Conservation (phyloP, 2,888 invertebrate genomes). For the Netelia melanura region DNA sequence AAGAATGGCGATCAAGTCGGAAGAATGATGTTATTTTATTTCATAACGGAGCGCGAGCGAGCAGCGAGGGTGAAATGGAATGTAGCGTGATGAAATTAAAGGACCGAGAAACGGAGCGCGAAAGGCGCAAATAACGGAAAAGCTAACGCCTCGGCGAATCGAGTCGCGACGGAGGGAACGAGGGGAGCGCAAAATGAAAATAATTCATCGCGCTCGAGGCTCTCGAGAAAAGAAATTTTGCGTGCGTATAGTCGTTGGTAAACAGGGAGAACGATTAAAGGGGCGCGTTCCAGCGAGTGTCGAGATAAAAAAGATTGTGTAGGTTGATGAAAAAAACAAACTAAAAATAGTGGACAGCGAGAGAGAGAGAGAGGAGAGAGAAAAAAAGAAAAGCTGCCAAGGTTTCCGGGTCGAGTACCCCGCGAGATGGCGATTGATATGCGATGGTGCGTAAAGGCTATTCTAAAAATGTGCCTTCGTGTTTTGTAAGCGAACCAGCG, state of each 20-base stretch:
- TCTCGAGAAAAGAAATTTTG: conserved; percentile 1
- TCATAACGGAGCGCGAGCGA: background rate
- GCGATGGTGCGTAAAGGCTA: conserved; percentile 61
- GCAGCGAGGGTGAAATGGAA: background rate
- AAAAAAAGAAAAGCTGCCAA: conserved; percentile 59
- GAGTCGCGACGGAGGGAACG: background rate
- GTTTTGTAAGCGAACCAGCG: conserved; percentile 69
- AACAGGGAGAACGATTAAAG: background rate
- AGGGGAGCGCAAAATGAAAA: background rate
- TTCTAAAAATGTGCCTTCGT: conserved; percentile 70
- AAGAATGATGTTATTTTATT: background rate
- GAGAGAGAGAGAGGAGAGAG: background rate
- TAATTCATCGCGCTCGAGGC: background rate
- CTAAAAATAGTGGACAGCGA: background rate
- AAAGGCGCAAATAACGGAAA: conserved; percentile 14
- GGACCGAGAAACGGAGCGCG: conserved; percentile 8
- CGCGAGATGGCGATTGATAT: conserved; percentile 6
- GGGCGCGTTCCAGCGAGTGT: background rate
- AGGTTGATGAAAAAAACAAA: background rate
- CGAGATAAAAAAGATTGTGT: background rate
- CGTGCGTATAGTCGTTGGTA: background rate
- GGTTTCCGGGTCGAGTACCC: conserved; percentile 73
- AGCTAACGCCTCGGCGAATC: conserved; percentile 1
- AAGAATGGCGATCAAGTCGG: background rate
- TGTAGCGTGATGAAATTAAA: conserved; percentile 19